Base-by-base conservation (phyloP, 2,113 vertebrate species). In the Beaufortia kweichowensis region DNA sequence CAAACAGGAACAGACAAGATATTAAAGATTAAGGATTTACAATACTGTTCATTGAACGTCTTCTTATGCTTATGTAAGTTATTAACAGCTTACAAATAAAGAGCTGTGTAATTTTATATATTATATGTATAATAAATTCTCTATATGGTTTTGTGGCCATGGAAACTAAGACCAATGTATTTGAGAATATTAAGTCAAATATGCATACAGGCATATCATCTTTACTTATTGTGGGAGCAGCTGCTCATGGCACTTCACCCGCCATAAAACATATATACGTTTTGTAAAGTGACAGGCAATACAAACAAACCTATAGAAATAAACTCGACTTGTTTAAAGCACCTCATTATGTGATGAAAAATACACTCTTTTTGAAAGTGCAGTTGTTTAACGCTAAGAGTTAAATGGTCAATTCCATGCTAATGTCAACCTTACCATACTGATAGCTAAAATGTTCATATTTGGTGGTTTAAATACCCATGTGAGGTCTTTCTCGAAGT, bases 181-280 rank as follows among this genome's bases (percentile, higher is more conserved):
- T 57, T 71, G 21, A 57, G n/a, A n/a, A n/a, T n/a, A n/a, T n/a
- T n/a, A 71, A 57, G 29, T 57, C 33, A 17, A 69, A 71, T 39
- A 39, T 24, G 31, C 50, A 71, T 26, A 24, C n/a, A 24, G 31
- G 26, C 53, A 53, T 69, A 56, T 71, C 53, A 57, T 23, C 33
- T 69, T 69, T 56, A 71, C 31, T 70, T 39, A 26, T 8, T 41
- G 68, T 17, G 33, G 48, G 50, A 41, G 53, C 1, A 15, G 21
- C 17, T 57, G 35, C 53, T 39, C 53, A 24, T 35, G 10, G n/a
- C 21, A 19, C 31, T 17, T 70, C 28, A 39, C 11, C 33, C 5
- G 53, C 23, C 21, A 71, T 71, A 57, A 57, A 71, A 71, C 53
- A 9, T 33, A 50, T 21, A 53, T 11, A 31, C 29, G 26, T 9